Base-by-base conservation (phyloP, 2,113 vertebrate species). In the Guaruba guarouba region DNA sequence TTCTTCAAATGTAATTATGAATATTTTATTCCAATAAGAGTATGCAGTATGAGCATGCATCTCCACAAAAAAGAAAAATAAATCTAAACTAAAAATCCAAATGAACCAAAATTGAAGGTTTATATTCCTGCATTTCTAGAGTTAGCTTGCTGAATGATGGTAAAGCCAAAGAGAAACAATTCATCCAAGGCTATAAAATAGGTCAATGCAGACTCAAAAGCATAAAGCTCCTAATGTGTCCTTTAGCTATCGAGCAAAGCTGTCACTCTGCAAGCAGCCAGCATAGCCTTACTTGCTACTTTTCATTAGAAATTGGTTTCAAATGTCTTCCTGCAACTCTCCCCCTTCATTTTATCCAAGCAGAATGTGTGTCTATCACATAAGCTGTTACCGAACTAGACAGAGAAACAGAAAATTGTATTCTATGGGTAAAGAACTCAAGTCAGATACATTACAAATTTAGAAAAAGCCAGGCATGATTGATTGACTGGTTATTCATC, bases 401-500 rank as follows among this genome's bases (percentile, higher is more conserved):
- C 68, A 88, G 49, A 93, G 46, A 96, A 94, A 83, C 1, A 86
- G 68, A 86, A 92, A 90, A 94, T 81, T 71, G 17, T 51, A 63
- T 86, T 96, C 64, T 83, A 19, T 77, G 73, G 64, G 55, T 81
- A 92, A 82, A 93, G 39, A 71, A 70, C 39, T 93, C 71, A 46
- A 91, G 75, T 68, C 51, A 90, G 82, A 90, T 46, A 83, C 33
- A 44, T 92, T 64, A 61, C 69, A 95, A 94, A 92, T 71, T 90
- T 84, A 93, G 82, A 86, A 94, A 95, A 90, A 87, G 44, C 46
- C 41, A 80, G 75, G 64, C 64, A 75, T 92, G 92, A 96, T 68
- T 93, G 90, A 93, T 82, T 96, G 92, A 92, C 85, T 94, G 71
- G 88, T 88, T 94, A 86, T 83, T 93, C 75, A 78, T 78, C 71